Evolutionary conservation across 2,113 vertebrate species (phyloP).

Genomic region (Haliaeetus leucogaster): DNA sequence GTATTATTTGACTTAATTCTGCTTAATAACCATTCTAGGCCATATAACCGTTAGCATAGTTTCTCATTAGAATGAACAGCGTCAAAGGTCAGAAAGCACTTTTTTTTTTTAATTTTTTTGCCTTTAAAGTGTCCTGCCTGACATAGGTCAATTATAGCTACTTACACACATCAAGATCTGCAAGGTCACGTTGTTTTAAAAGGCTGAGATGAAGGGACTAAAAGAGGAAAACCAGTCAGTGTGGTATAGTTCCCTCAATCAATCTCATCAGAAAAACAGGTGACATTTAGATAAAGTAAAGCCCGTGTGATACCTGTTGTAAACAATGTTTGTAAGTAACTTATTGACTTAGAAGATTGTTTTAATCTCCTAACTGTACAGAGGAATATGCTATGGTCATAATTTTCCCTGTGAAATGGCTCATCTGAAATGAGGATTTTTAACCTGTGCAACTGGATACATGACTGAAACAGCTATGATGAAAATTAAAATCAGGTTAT

Average conservation of each 20-base stretch:
- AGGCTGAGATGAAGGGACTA: not conserved
- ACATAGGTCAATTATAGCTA: not conserved
- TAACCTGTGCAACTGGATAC: not conserved
- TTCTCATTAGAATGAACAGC: not conserved
- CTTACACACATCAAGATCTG: not conserved
- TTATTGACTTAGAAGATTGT: conserved; percentile 1
- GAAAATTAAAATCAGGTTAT: not conserved
- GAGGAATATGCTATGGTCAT: not conserved
- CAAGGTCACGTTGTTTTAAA: not conserved
- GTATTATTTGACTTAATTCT: not conserved
- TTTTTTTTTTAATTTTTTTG: not conserved
- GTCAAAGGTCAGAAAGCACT: not conserved
- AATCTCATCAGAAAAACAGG: not conserved
- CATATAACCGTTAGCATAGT: not conserved
- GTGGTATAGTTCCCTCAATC: not conserved
- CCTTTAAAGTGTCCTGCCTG: not conserved
- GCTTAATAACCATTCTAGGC: not conserved
- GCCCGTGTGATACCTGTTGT: not conserved
- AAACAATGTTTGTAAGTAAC: conserved; percentile 25
- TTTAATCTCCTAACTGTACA: not conserved
- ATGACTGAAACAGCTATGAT: not conserved
- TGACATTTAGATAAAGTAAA: not conserved
- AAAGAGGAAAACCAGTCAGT: not conserved
- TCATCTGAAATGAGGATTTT: not conserved
- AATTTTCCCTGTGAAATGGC: not conserved